Conservation (phyloP, 2,113 vertebrate species). For the Nansenia antarctica region DNA sequence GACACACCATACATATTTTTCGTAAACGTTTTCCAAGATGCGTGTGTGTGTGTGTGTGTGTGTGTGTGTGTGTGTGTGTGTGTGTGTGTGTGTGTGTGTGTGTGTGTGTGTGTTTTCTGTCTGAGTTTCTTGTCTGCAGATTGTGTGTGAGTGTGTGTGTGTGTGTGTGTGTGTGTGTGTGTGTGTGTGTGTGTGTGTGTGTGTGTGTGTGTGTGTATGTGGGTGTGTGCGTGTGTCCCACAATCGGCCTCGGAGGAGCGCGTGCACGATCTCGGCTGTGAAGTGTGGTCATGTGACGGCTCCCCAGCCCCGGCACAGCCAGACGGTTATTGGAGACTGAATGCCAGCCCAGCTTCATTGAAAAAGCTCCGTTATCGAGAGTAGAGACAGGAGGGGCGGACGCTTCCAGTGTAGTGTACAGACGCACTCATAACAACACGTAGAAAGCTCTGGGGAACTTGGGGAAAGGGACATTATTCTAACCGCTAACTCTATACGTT, state of each 20-base stretch:
- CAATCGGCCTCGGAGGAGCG: constrained; percentile 2
- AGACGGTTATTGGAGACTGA: constrained; percentile 48
- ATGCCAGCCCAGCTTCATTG: constrained; percentile 50
- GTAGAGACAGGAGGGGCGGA: constrained; percentile 35
- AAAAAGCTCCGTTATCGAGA: constrained; percentile 48
- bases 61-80: neutral
- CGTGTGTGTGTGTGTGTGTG: neutral
- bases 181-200: neutral
- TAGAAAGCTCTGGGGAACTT: constrained; percentile 41
- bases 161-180: neutral
- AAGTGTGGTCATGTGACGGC: constrained; percentile 52
- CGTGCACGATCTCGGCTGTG: constrained; percentile 23
- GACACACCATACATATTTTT: neutral
- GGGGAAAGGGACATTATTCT: constrained; percentile 41
- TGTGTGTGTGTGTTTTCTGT: neutral
- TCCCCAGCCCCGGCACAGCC: constrained; percentile 42
- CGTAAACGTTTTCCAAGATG: neutral
- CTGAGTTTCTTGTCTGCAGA: neutral
- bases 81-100: neutral
- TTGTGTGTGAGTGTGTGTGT: constrained; percentile 1
- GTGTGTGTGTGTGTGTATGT: neutral
- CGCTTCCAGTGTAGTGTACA: constrained; percentile 34
- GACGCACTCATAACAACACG: constrained; percentile 29
- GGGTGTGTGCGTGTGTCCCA: constrained; percentile 4
- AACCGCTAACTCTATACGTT: constrained; percentile 28